These are phyloP conservation scores for Proteles cristata DNA, from an alignment of 2,113 vertebrate genomes.

Conservation along the genomic window DNA sequence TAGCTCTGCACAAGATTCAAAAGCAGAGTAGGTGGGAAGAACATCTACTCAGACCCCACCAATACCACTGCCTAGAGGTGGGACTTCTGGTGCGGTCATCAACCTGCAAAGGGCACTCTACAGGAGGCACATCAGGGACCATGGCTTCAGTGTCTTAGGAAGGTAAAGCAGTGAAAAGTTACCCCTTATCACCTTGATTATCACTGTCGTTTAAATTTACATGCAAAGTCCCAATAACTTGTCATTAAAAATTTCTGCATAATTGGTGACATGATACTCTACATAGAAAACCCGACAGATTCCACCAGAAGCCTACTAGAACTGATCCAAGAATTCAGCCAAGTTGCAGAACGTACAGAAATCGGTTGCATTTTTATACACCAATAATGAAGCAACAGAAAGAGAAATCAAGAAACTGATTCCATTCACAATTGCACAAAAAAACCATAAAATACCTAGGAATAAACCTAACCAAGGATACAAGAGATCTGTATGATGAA, in stretches of 20 bases:
- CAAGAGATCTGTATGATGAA: no score
- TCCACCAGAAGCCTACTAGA: no score
- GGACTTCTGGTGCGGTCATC: accelerated
- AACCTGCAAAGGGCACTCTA: background rate
- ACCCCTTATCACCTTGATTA: background rate
- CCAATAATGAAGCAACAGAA: no score
- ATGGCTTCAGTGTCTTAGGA: background rate
- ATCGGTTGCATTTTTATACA: no score
- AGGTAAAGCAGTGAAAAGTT: background rate
- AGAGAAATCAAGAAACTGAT: no score
- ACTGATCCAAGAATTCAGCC: no score
- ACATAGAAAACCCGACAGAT: no score
- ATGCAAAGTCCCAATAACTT: background rate
- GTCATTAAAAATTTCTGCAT: background rate
- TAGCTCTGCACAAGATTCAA: slow-evolving; percentile 86
- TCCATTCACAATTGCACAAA: no score
- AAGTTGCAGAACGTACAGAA: no score
- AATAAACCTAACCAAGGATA: no score
- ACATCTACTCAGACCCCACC: no score
- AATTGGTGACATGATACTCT: background rate
- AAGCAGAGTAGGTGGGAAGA: background rate
- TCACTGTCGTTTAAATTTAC: background rate
- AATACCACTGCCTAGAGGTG: accelerated
- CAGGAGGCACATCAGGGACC: background rate
- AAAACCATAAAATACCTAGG: no score